Evolutionary conservation across 2,797 vertebrate genomes (phyloP), one percentile per base, ranked within the genome.

Genomic region (Gambusia yucatana): DNA sequence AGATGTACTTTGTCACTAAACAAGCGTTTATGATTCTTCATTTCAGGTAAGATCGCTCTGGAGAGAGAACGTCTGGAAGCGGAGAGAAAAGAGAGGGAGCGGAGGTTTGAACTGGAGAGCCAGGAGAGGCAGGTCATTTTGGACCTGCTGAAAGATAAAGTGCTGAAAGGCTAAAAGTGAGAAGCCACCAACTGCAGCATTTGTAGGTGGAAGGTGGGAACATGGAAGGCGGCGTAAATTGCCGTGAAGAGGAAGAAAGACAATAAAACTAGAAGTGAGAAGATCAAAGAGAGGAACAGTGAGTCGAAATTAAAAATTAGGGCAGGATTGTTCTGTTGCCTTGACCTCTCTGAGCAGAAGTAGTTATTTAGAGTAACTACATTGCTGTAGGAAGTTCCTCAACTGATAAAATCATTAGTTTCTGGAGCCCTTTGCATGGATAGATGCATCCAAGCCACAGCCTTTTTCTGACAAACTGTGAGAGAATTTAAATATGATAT

Each of bases 61-160:
- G 96, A 96, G 87, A 90, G 94, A 50, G 95, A 96, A 84, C 93
- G 95, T 63, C 91, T 96, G 44, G 95, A 90, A 57, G 94, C 92
- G 0, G 96, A 96, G 84, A 93, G 93, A 80, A 95, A 93, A 85
- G 96, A 96, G 82, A 91, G 94, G 57, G 96, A 96, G 82, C 87
- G 92, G 16, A 91, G 95, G 36, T 96, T 96, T 82, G 95, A 96
- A 83, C 91, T 96, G 71, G 95, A 96, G 92, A 96, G 95, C 78
- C 95, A 96, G 78, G 95, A 96, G 90, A 93, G 96, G 75, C 95
- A 96, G 90, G 95, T 96, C 77, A 96, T 96, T 83, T 80, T 96
- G 75, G 95, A 96, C 80, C 91, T 96, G 80, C 86, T 96, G 2
- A 96, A 96, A 85, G 94, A 96, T 71, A 96, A 96, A 82, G 95